A percentile compares a stretch with the other conserved stretches of the same genome.
These are phyloP conservation scores for Syngnathoides biaculeatus DNA, from an alignment of 2,113 vertebrate species.

Conservation along the genomic window DNA sequence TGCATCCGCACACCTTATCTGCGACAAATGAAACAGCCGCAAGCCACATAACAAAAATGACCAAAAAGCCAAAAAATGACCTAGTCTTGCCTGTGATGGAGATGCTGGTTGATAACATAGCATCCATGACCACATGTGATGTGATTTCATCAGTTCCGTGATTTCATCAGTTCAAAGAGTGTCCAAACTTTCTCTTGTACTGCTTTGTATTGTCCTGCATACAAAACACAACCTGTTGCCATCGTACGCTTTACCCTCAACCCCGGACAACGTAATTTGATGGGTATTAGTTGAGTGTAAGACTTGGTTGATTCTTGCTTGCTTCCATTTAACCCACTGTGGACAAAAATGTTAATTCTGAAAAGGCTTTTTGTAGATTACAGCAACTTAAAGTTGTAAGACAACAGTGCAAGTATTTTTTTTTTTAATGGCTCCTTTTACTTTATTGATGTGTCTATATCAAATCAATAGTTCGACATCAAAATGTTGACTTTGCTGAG, in stretches of 20 bases:
- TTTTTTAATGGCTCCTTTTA: not conserved
- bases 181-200: not conserved
- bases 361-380: not conserved
- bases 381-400: not conserved
- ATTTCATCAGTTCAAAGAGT: not conserved
- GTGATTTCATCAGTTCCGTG: not conserved
- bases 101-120: too few species aligned
- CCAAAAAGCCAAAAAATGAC: not conserved
- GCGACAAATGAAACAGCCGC: not conserved
- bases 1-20: too few species aligned
- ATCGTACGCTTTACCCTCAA: not conserved
- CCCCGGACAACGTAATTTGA: not conserved
- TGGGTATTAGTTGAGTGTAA: not conserved
- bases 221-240: not conserved
- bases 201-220: not conserved
- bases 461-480: not conserved
- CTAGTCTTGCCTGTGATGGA: too few species aligned
- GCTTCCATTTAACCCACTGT: not conserved
- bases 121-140: not conserved
- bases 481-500: conserved; percentile 8
- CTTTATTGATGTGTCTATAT: not conserved
- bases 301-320: not conserved
- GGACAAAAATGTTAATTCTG: not conserved
- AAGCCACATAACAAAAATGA: not conserved
- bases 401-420: not conserved